Percentiles rank a stretch among this genome's conserved stretches.
phyloP scores from a whole-genome alignment of 1,140 invertebrate genomes.

The Drosophila murphyi region DNA sequence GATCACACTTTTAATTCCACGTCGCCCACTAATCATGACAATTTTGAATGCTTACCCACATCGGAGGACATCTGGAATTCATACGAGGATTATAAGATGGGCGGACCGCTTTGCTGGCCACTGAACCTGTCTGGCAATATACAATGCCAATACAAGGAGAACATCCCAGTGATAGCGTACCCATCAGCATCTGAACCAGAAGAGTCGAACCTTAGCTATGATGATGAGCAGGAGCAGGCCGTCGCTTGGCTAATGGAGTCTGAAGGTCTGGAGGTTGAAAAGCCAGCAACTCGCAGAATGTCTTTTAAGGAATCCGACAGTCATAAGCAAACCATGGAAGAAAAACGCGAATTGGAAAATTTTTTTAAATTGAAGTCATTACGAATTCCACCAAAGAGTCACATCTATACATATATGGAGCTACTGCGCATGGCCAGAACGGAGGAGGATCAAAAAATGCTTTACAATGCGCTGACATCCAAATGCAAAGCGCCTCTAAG shows the following conservation, averaged over 20 bases:
- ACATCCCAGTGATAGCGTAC: neutral
- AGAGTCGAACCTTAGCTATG: no score
- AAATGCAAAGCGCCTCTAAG: neutral
- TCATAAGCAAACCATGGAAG: no score
- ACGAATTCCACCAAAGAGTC: neutral
- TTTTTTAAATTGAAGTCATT: neutral
- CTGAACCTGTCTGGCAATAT: neutral
- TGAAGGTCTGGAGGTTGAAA: no score
- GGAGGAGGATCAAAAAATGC: neutral
- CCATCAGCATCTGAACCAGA: neutral
- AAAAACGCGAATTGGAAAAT: no score
- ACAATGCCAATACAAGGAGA: neutral
- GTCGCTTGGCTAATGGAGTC: no score
- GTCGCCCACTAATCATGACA: neutral
- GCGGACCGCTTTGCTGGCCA: slow-evolving; percentile 26
- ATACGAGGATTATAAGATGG: neutral
- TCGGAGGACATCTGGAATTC: slow-evolving; percentile 32
- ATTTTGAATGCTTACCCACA: neutral
- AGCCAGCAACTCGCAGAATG: no score
- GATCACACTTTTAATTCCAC: neutral
- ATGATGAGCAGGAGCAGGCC: no score
- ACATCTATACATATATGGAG: neutral
- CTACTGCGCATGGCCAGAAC: neutral
- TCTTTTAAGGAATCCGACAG: no score
- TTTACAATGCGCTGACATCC: neutral